Evolutionary conservation across 2,797 vertebrate genomes (phyloP), one percentile per base, ranked within the genome.

Genomic region (Xiphorhynchus erythropygius): DNA sequence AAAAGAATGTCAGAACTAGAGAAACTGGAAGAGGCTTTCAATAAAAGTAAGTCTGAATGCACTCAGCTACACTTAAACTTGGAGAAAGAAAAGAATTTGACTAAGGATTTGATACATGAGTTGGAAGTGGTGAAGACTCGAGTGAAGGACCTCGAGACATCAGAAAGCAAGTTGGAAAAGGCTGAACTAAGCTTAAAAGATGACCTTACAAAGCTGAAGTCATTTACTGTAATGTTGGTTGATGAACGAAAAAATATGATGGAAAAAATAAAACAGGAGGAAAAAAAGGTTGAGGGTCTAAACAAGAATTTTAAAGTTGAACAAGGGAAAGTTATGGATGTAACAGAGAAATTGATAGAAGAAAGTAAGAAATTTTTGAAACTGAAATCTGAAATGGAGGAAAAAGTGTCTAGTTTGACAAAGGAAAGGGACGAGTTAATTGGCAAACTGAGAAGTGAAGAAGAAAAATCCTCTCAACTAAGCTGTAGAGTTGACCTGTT

Each of bases 331-430:
- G 99, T 99, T 49, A 99, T 98, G 90, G 98, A 99, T 60, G 99
- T 99, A 46, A 99, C 99, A 2, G 99, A 99, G 96, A 99, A 99
- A 91, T 96, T 99, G 91, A 99, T 99, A 8, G 99, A 99, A 85
- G 99, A 99, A 97, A 99, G 99, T 96, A 99, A 99, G 93, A 99
- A 98, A 87, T 98, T 99, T 87, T 97, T 99, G 76, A 99, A 98
- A 90, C 93, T 99, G 89, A 99, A 99, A 93, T 98, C 99, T 1
- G 99, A 99, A 93, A 99, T 99, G 99, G 99, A 99, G 88, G 97
- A 98, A 25, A 98, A 98, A 83, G 98, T 99, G n/a, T 98, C 98
- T 9, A 89, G 39, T 39, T 97, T 99, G 79, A 97, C 96, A 7
- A 98, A 98, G 78, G 99, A 99, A 96, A 98, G 98, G 81, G 98